These are phyloP conservation scores for Anthonomus grandis DNA, from an alignment of 1,140 invertebrate species.

Conservation along the genomic window DNA sequence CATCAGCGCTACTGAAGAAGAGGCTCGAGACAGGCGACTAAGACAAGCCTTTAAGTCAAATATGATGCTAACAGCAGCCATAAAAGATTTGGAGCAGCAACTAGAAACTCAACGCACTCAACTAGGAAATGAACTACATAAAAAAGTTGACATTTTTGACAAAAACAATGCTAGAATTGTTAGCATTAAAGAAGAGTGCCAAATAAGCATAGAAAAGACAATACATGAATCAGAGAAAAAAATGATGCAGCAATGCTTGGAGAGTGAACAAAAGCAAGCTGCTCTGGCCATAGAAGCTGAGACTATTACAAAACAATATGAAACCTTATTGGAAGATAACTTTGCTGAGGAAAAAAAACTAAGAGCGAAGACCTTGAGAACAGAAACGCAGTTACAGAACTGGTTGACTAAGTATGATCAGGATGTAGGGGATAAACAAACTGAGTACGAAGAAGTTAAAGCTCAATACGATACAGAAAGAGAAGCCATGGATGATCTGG, in stretches of 20 bases:
- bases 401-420: slow-evolving; percentile 42
- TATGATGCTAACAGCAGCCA: slow-evolving; percentile 27
- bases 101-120: slow-evolving; percentile 37
- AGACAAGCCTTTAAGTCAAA: slow-evolving; percentile 39
- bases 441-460: slow-evolving; percentile 36
- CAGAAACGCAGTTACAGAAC: slow-evolving; percentile 39
- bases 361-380: slow-evolving; percentile 36
- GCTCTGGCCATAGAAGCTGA: slow-evolving; percentile 33
- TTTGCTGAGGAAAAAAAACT: slow-evolving; percentile 35
- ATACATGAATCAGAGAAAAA: slow-evolving; percentile 37
- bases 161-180: slow-evolving; percentile 34
- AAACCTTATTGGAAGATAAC: slow-evolving; percentile 32
- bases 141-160: slow-evolving; percentile 33
- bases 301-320: slow-evolving; percentile 27
- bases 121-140: slow-evolving; percentile 31
- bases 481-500: slow-evolving; percentile 31
- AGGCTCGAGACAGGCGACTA: slow-evolving; percentile 32
- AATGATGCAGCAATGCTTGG: slow-evolving; percentile 36
- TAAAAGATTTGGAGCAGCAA: slow-evolving; percentile 34
- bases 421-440: slow-evolving; percentile 41
- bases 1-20: slow-evolving; percentile 35
- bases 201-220: slow-evolving; percentile 34
- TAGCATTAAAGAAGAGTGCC: slow-evolving; percentile 30
- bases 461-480: slow-evolving; percentile 37
- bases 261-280: slow-evolving; percentile 33